Evolutionary conservation across 2,888 invertebrate genomes (phyloP).

Genomic region (Loripinus fragilis): DNA sequence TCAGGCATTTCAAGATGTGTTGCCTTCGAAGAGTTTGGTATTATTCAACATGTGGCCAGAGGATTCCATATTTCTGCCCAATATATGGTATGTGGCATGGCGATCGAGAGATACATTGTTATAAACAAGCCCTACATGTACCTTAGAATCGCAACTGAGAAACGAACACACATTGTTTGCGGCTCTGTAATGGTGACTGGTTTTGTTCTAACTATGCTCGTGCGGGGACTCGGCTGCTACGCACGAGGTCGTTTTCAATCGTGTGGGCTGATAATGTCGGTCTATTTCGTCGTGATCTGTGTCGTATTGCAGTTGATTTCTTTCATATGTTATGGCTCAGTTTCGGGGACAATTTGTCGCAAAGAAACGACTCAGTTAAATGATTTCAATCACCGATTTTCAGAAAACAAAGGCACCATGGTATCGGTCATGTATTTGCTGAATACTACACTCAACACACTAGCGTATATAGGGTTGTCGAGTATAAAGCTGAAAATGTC

Average conservation of each 20-base stretch:
- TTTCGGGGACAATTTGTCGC: neutral
- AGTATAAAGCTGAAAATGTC: too few species aligned
- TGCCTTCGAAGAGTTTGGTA: neutral
- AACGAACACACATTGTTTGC: neutral
- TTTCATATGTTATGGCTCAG: neutral
- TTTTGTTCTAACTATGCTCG: neutral
- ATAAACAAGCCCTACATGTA: neutral
- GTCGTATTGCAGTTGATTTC: neutral
- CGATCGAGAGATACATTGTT: neutral
- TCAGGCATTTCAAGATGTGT: neutral
- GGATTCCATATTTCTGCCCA: neutral
- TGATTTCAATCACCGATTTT: neutral
- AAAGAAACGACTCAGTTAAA: neutral
- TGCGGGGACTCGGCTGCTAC: neutral
- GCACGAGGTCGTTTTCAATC: neutral
- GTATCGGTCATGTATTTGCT: neutral
- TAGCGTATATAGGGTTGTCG: neutral
- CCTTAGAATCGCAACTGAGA: neutral
- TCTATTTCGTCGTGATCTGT: neutral
- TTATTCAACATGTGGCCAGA: neutral
- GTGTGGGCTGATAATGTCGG: neutral
- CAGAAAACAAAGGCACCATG: neutral
- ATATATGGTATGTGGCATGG: neutral
- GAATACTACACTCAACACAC: neutral
- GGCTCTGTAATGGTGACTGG: neutral